A percentile compares a stretch with the other conserved stretches of the same genome.
Evolutionary conservation across 2,797 vertebrate genomes (phyloP).

Genomic region (Jordanella pulchra): DNA sequence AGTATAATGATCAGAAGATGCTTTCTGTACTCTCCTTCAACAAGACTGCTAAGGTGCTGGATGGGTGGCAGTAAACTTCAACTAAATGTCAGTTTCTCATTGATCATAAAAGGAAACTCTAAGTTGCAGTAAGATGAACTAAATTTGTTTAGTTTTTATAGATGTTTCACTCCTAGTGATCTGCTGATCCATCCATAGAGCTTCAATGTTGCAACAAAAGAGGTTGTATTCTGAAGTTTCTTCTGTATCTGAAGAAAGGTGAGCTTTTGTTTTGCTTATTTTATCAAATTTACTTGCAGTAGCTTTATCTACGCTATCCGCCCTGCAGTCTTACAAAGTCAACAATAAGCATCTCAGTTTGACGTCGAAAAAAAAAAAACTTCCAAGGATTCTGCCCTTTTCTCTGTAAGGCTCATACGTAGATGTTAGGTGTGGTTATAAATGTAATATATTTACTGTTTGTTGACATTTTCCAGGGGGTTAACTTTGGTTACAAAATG

Average conservation of each 20-base stretch:
- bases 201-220: not conserved
- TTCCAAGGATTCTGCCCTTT: too few species aligned
- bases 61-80: not conserved
- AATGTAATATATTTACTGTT: too few species aligned
- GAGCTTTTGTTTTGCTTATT: not conserved
- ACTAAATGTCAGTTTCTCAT: not conserved
- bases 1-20: not conserved
- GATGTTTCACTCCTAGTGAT: not conserved
- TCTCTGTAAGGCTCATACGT: too few species aligned
- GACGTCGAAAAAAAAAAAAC: too few species aligned
- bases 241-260: not conserved
- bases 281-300: not conserved
- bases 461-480: too few species aligned
- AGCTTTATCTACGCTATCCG: too few species aligned
- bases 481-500: not conserved
- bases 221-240: not conserved
- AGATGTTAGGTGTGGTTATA: not conserved
- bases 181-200: not conserved
- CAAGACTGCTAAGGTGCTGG: not conserved
- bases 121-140: not conserved
- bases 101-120: not conserved
- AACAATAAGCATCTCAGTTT: too few species aligned
- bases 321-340: too few species aligned
- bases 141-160: not conserved
- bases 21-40: not conserved